Percentiles rank a stretch among this genome's conserved stretches.
Evolutionary conservation across 2,888 invertebrate genomes (phyloP).

Genomic region (Chalcosyrphus nemorum): DNA sequence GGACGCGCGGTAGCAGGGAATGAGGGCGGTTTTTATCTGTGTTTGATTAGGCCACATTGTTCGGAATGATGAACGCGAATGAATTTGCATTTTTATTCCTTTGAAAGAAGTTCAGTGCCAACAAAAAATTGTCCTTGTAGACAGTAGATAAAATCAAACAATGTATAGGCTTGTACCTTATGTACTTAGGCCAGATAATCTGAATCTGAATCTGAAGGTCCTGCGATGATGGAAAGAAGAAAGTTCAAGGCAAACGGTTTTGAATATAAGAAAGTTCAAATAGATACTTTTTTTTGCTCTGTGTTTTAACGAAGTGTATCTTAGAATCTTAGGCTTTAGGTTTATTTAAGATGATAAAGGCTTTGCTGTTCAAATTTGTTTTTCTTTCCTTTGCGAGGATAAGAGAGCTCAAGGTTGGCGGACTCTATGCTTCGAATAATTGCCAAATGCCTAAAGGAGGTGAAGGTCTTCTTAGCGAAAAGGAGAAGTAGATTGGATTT

Average conservation of each 20-base stretch:
- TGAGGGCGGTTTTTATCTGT: constrained; percentile 43
- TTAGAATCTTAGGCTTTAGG: neutral
- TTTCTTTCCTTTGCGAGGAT: no score
- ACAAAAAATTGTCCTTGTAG: neutral
- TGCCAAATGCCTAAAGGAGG: no score
- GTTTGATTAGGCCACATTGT: constrained; percentile 69
- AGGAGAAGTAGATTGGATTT: no score
- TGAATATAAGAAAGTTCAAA: constrained; percentile 4
- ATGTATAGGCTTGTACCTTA: neutral
- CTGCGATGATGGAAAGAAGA: neutral
- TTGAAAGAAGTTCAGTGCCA: constrained; percentile 39
- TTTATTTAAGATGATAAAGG: neutral
- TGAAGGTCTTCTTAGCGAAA: no score
- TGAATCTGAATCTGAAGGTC: neutral
- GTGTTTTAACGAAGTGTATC: neutral
- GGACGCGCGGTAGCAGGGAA: neutral
- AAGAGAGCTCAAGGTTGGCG: no score
- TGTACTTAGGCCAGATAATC: constrained; percentile 3
- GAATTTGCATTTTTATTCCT: constrained; percentile 56
- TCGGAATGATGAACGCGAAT: constrained; percentile 39
- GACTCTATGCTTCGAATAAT: no score
- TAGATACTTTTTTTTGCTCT: neutral
- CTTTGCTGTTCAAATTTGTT: neutral
- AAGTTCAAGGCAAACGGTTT: constrained; percentile 18
- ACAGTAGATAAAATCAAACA: neutral